These are phyloP conservation scores for Odocoileus virginianus DNA, from an alignment of 2,113 vertebrate genomes.

Conservation along the genomic window DNA sequence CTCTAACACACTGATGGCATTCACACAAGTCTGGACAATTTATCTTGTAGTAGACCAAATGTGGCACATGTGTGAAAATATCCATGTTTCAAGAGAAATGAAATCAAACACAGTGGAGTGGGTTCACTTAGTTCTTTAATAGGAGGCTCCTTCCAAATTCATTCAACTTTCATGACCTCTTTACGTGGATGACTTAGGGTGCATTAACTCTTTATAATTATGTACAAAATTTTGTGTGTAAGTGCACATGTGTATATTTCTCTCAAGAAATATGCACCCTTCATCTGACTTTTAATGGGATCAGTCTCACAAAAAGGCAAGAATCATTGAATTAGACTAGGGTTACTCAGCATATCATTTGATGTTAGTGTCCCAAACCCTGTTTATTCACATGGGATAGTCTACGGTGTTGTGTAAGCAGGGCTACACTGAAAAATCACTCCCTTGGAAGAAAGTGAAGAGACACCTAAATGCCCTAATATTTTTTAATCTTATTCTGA, in stretches of 20 bases:
- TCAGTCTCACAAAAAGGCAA: background rate
- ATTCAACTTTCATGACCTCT: background rate
- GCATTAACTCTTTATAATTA: background rate
- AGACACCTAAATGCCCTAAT: background rate
- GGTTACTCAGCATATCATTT: background rate
- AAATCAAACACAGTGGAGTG: background rate
- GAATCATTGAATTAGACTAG: background rate
- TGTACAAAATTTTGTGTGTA: background rate
- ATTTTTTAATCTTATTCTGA: background rate
- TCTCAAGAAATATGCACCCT: background rate
- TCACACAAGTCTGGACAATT: background rate
- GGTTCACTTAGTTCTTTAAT: background rate
- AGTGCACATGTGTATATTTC: background rate
- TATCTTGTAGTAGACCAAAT: background rate
- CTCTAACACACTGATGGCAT: accelerated
- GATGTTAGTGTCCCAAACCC: background rate
- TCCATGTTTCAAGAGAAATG: accelerated
- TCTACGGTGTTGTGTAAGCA: background rate
- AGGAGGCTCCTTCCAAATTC: background rate
- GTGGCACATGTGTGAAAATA: background rate
- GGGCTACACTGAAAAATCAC: background rate
- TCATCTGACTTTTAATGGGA: background rate
- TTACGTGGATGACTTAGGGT: background rate
- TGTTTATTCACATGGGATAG: background rate
- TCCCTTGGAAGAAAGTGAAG: background rate